Evolutionary conservation across 2,888 invertebrate genomes (phyloP).

Genomic region (Emmelina monodactyla): DNA sequence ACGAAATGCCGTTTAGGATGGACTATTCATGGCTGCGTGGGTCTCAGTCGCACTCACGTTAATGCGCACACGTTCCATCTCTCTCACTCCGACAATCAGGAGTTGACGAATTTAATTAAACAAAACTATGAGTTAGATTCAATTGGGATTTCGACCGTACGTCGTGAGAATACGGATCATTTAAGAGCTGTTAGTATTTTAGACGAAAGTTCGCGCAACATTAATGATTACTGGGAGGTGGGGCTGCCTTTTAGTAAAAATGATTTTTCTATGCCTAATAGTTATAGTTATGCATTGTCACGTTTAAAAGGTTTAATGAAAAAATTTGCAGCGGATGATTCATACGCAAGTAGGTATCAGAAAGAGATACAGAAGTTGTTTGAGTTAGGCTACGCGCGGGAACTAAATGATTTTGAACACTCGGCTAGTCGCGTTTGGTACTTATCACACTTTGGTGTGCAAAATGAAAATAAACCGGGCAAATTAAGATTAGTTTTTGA

Average conservation of each 20-base stretch:
- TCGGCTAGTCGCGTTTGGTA: slow-evolving; percentile 13
- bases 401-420: slow-evolving; percentile 12
- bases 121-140: slow-evolving; percentile 15
- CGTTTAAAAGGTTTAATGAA: slow-evolving; percentile 9
- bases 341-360: slow-evolving; percentile 10
- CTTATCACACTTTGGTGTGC: slow-evolving; percentile 15
- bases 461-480: slow-evolving; percentile 14
- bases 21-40: slow-evolving; percentile 13
- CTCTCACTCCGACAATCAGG: slow-evolving; percentile 8
- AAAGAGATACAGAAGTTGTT: slow-evolving; percentile 13
- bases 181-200: slow-evolving; percentile 14
- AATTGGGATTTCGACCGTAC: slow-evolving; percentile 16
- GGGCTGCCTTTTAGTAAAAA: slow-evolving; percentile 16
- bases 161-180: slow-evolving; percentile 16
- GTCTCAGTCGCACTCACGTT: slow-evolving; percentile 12
- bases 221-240: slow-evolving; percentile 15
- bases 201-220: slow-evolving; percentile 14
- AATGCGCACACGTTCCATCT: slow-evolving; percentile 11
- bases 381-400: slow-evolving; percentile 14
- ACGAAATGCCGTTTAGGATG: slow-evolving; percentile 14
- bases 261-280: slow-evolving; percentile 12
- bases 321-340: slow-evolving; percentile 7
- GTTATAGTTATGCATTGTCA: slow-evolving; percentile 10
- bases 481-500: slow-evolving; percentile 16
- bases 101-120: slow-evolving; percentile 14